Conservation (phyloP, 2,113 vertebrate genomes). For the Mustela nigripes region DNA sequence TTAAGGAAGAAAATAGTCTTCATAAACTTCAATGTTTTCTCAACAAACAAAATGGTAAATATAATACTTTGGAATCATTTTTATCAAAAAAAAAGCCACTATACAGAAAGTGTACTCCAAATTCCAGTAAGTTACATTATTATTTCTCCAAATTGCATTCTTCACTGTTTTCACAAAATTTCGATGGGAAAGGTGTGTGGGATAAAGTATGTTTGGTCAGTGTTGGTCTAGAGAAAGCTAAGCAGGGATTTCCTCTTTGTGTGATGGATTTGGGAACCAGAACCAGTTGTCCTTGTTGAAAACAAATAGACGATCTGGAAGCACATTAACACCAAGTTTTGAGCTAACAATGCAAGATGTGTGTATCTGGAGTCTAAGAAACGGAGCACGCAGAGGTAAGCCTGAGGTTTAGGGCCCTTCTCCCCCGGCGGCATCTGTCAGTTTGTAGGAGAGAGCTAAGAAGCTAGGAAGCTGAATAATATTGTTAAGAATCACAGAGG, state of each 20-base stretch:
- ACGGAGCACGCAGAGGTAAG: fast-evolving
- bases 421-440: fast-evolving
- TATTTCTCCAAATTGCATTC: neutral
- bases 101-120: neutral
- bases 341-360: neutral
- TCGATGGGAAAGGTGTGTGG: neutral
- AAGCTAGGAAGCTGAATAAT: fast-evolving
- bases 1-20: neutral
- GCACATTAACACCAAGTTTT: neutral
- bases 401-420: no score
- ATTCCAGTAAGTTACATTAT: no score
- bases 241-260: neutral
- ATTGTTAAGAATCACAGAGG: neutral
- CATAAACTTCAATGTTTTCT: neutral
- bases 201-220: neutral
- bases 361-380: neutral
- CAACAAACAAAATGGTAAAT: neutral
- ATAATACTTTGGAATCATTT: neutral
- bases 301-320: neutral
- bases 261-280: neutral
- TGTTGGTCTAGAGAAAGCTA: neutral
- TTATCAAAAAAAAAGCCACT: neutral
- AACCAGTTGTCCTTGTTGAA: neutral
- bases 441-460: neutral
- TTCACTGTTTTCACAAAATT: neutral